Evolutionary conservation across 2,113 vertebrate species (phyloP).

Genomic region (Grammomys dolichurus): DNA sequence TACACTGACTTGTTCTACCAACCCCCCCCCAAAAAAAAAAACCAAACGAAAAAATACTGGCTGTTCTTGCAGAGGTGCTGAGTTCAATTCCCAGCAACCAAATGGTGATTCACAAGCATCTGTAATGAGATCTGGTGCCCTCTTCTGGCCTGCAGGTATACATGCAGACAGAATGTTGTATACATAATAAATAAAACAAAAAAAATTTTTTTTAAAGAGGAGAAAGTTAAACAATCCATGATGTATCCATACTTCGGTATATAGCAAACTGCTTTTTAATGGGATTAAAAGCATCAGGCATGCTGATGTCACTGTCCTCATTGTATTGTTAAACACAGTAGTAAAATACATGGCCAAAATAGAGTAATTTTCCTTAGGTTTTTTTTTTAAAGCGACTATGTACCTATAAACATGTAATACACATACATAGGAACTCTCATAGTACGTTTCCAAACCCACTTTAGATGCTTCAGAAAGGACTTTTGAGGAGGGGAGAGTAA

Average conservation of each 20-base stretch:
- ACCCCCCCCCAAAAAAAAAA: too few relatives aligned
- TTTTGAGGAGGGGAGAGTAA: constrained; percentile 26
- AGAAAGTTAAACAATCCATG: neutral
- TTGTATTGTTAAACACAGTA: neutral
- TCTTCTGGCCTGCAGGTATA: too few relatives aligned
- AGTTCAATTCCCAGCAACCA: too few relatives aligned
- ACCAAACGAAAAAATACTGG: too few relatives aligned
- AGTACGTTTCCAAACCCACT: neutral
- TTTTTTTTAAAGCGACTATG: neutral
- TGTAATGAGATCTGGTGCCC: too few relatives aligned
- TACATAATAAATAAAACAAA: too few relatives aligned
- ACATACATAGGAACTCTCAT: neutral
- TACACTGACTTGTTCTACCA: too few relatives aligned
- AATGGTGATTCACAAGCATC: too few relatives aligned
- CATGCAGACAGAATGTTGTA: too few relatives aligned
- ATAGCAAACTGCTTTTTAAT: neutral
- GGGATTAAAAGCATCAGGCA: neutral
- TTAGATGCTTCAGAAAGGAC: neutral
- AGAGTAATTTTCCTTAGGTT: neutral
- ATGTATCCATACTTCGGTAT: neutral
- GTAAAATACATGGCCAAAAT: neutral
- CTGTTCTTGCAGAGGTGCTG: too few relatives aligned
- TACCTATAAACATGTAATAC: neutral
- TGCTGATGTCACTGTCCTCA: neutral
- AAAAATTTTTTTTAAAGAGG: neutral